Percentiles rank a stretch among this genome's conserved stretches.
phyloP scores from a whole-genome alignment of 2,113 vertebrate genomes.

The Dasyprocta punctata region DNA sequence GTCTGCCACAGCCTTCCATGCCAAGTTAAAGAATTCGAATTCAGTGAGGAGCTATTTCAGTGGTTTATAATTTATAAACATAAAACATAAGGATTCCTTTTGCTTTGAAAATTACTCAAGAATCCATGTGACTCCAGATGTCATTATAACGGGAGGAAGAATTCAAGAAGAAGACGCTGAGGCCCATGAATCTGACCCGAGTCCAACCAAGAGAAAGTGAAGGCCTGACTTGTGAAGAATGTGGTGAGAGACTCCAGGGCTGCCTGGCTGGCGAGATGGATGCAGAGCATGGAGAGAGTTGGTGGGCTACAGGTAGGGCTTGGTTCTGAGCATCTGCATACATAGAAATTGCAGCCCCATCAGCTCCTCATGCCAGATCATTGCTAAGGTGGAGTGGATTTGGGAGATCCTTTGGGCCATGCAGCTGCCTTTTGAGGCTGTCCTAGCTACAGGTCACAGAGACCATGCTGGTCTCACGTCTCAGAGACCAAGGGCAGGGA shows the following conservation, averaged over 20 bases:
- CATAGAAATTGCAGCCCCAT: not conserved
- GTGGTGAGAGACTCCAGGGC: not conserved
- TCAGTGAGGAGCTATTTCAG: not conserved
- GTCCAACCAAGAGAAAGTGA: not conserved
- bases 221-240: not conserved
- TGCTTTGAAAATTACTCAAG: not conserved
- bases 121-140: not conserved
- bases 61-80: not conserved
- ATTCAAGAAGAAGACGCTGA: not conserved
- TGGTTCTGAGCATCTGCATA: not conserved
- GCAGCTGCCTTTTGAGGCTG: not conserved
- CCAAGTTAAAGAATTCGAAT: not conserved
- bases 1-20: not conserved
- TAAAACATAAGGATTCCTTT: not conserved
- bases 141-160: not conserved
- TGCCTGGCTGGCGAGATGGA: not conserved
- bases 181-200: not conserved
- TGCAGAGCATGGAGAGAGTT: not conserved
- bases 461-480: not conserved
- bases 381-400: not conserved
- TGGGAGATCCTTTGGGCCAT: not conserved
- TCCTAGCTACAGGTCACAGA: not conserved
- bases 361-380: not conserved
- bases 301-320: not conserved
- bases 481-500: not conserved